Evolutionary conservation across 2,797 vertebrate species (phyloP).

Genomic region (Phoeniculus purpureus): DNA sequence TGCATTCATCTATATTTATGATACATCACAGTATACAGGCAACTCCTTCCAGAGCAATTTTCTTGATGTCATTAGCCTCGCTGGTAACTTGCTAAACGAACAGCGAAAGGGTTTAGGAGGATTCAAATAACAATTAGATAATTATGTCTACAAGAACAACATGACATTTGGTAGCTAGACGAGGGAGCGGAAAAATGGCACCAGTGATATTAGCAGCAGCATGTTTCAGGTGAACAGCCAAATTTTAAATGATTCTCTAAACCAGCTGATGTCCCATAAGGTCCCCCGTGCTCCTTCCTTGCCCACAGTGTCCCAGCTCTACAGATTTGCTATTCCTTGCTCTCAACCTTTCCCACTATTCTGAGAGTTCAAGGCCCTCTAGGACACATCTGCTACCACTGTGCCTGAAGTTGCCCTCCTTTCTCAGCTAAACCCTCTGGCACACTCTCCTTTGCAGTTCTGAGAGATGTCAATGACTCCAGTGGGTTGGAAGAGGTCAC

Average conservation of each 20-base stretch:
- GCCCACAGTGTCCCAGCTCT: background rate
- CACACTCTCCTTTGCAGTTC: background rate
- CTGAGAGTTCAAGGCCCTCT: background rate
- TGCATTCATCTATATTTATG: slow-evolving; percentile 79
- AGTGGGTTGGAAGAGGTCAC: background rate
- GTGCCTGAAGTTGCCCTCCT: background rate
- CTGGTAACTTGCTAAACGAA: slow-evolving; percentile 65
- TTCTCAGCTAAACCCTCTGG: background rate
- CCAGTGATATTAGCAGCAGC: background rate
- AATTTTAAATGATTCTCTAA: background rate
- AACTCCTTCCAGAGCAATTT: slow-evolving; percentile 74
- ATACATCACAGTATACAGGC: slow-evolving; percentile 58
- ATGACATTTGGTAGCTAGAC: slow-evolving; percentile 22
- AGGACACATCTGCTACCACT: background rate
- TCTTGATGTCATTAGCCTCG: slow-evolving; percentile 67
- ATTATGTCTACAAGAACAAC: slow-evolving; percentile 62
- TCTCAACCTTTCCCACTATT: background rate
- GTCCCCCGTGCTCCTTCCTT: fast-evolving
- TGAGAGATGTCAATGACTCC: background rate
- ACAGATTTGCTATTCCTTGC: background rate
- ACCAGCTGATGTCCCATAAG: background rate
- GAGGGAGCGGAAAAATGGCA: background rate
- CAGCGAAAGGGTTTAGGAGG: slow-evolving; percentile 60
- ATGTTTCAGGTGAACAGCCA: background rate
- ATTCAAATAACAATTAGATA: slow-evolving; percentile 68